Evolutionary conservation across 2,888 invertebrate species (phyloP), one percentile per base, ranked within the genome.

Genomic region (Agrotis ipsilon): DNA sequence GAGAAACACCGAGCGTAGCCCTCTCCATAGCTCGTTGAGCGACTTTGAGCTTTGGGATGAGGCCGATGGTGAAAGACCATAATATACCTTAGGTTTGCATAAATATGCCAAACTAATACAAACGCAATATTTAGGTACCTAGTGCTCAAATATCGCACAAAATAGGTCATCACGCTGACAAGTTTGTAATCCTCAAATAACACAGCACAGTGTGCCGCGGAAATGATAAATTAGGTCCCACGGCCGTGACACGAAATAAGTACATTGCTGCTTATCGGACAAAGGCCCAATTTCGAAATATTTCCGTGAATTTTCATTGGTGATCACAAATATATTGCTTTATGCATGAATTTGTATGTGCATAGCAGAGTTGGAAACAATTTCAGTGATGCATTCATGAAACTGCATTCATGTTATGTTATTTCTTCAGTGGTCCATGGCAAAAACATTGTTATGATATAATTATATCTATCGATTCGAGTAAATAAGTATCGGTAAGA

Each of bases 101-200:
- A 9, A 39, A 11, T 39, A 39, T 39, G 11, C 39, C 39, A 24
- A 9, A 27, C 14, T 19, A 24, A 27, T 27, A 7, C 11, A 19
- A 27, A 39, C n/a, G 39, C 21, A 9, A 27, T 43, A 3, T 24
- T 46, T 58, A 19, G 39, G 18, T 58, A 11, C 16, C 14, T 27
- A 72, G 21, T 32, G 27, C 19, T 21, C 19, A 32, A 55, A 43
- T 48, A 66, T 72, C 54, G n/a, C 54, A 67, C 43, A 59, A 71
- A 73, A 68, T 73, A 57, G 45, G 45, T 73, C 73, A 73, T 49
- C 19, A 24, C 11, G 55, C 48, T 61, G 49, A 68, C 49, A 46
- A n/a, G 43, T 73, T 73, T 49, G 60, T 72, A 60, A 73, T 73
- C 60, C 67, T 67, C 67, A 67, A 68, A 73, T 68, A 57, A 45